A percentile compares a stretch with the other conserved stretches of the same genome.
phyloP scores from a whole-genome alignment of 2,113 vertebrate genomes.

The Steatornis caripensis region DNA sequence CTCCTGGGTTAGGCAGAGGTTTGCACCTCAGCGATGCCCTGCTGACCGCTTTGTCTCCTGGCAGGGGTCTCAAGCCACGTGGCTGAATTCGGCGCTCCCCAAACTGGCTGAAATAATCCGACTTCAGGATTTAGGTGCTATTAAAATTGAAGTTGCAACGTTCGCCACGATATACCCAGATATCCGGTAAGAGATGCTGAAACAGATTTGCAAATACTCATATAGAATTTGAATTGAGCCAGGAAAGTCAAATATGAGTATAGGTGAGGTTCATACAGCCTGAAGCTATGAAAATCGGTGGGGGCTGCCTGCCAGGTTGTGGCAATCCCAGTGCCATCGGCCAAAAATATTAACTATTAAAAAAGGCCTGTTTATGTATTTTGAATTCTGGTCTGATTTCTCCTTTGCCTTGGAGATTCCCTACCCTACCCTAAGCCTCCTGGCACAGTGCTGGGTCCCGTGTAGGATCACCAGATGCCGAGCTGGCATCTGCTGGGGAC shows the following conservation, averaged over 20 bases:
- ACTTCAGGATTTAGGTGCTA: conserved; percentile 80
- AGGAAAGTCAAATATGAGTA: neutral
- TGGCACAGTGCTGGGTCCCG: neutral
- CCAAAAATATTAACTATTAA: neutral
- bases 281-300: neutral
- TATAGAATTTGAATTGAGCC: neutral
- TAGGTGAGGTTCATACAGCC: neutral
- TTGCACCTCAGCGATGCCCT: neutral
- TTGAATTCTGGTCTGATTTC: neutral
- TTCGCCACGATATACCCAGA: conserved; percentile 76
- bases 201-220: neutral
- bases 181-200: conserved; percentile 76
- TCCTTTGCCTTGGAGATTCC: neutral
- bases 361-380: neutral
- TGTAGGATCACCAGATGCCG: neutral
- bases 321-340: neutral
- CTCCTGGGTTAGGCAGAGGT: neutral
- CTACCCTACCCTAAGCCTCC: neutral
- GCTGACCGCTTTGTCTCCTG: neutral
- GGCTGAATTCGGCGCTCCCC: conserved; percentile 74
- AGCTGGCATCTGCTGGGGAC: neutral
- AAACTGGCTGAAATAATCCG: conserved; percentile 82
- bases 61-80: conserved; percentile 78
- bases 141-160: conserved; percentile 82
- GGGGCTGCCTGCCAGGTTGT: neutral